Evolutionary conservation across 2,888 invertebrate genomes (phyloP), one percentile per base, ranked within the genome.

Genomic region (Tipula helvola): DNA sequence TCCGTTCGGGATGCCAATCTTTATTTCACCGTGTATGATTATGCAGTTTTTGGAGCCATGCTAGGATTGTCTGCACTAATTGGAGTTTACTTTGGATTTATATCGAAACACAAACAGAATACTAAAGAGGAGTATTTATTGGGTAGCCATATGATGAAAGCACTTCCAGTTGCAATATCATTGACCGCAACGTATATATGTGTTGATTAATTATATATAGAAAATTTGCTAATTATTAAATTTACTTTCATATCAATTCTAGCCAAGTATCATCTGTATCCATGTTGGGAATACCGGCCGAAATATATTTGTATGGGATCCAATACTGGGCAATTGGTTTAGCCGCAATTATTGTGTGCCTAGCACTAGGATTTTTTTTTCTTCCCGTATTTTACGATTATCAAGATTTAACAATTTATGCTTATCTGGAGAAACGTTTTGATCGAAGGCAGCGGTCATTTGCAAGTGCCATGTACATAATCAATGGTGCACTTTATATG

Each of bases 381-480:
- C 88, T 93, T 36, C 93, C 93, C 0, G 91, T 93, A 0, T 93
- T 93, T 88, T 92, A 91, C 88, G 90, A 91, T 85, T 90, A 93
- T 4, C 91, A 92, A 88, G 88, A 93, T 39, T 91, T 91, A 36
- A 87, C 88, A 18, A 91, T 90, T 1, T 92, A 91, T 88, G 91
- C 90, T 86, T 91, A 91, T 87, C 87, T 91, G 71, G 90, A 91
- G 87, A 86, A 90, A 42, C 88, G 91, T 86, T 91, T 90, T 87
- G 88, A 90, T 10, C 89, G 89, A 57, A 87, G 88, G 2, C 89
- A 90, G 0, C 88, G 91, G 16, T 86, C 87, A 42, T 88, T 90
- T 36, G 90, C 89, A 16, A 90, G 90, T 13, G 88, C 89, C 39
- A 87, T 90, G 12, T 90, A 89, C 87, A 88, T 90, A 5, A 87